Base-by-base conservation (phyloP, 1,140 invertebrate genomes). In the Ceratoteleas bidentatus region DNA sequence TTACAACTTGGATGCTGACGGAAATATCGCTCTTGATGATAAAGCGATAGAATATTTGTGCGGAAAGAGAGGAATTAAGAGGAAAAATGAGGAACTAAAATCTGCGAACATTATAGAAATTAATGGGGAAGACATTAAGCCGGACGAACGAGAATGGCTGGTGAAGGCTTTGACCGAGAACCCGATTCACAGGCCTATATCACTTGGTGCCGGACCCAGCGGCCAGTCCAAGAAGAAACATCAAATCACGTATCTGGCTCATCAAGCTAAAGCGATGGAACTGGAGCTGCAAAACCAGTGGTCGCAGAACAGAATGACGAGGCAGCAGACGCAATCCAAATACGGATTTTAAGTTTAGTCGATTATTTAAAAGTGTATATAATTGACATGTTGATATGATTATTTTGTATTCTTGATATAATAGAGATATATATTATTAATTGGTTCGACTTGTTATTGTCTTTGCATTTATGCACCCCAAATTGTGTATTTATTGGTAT, bases 231-330 rank as follows among this genome's bases (percentile, higher is more conserved):
- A 91, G 32, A 91, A 91, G 76, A 99, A 99, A 91, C 97, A 99
- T 93, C 98, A 99, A 92, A 99, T 99, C 81, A 98, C 97, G 3
- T 99, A 99, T 90, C 93, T 99, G 65, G 97, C 98, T 7, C 96
- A 96, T 89, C 96, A 97, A 93, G 97, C 97, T 15, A 98, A 98
- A 91, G 97, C 96, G 49, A 96, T 98, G 92, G 97, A 99, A 90
- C 91, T 97, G 75, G 97, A 98, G 88, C 90, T 99, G 10, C 96
- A 99, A 89, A 98, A 98, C 88, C 95, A 97, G 90, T 99, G 98
- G 98, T 95, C 97, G 2, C 93, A 95, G 79, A 98, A 97, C 87
- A 94, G 95, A 87, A 93, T 96, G 90, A 95, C 95, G 8, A 95
- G 95, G 80, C 93, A 95, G 87, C 96, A 97, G 89, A 97, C 97